phyloP scores from a whole-genome alignment of 2,888 invertebrate genomes.

The Crossocerus cetratus region DNA sequence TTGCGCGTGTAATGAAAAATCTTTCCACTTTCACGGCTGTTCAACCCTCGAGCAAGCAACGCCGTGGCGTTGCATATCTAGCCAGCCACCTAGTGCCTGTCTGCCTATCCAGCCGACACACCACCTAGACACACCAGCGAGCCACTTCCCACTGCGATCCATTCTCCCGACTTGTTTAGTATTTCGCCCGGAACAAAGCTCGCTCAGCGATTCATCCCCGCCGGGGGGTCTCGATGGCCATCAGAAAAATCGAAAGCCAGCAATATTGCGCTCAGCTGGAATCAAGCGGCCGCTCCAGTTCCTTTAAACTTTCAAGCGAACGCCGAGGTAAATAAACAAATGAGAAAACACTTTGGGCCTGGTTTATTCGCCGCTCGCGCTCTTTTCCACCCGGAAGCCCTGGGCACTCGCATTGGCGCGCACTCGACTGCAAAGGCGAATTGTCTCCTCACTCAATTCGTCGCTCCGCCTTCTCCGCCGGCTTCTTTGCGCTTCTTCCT shows the following conservation, averaged over 20 bases:
- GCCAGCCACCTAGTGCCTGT: background rate
- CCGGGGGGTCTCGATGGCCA: background rate
- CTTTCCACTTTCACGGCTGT: constrained; percentile 22
- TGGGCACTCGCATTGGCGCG: constrained; percentile 5
- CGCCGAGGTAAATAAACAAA: too few relatives aligned
- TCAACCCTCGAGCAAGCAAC: constrained; percentile 27
- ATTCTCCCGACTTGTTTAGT: background rate
- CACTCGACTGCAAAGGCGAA: background rate
- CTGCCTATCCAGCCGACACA: too few relatives aligned
- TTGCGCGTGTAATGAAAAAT: constrained; percentile 44
- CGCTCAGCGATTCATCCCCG: background rate
- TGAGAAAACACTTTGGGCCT: too few relatives aligned
- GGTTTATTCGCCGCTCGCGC: too few relatives aligned
- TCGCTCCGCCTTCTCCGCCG: too few relatives aligned
- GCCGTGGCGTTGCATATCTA: constrained; percentile 13
- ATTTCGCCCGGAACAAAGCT: background rate
- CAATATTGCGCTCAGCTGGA: too few relatives aligned
- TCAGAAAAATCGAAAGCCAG: too few relatives aligned
- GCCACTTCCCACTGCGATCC: too few relatives aligned
- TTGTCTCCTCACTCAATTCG: constrained; percentile 4
- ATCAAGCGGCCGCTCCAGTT: too few relatives aligned
- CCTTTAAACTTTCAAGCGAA: too few relatives aligned
- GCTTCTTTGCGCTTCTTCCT: background rate
- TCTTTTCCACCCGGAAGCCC: background rate
- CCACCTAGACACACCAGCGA: too few relatives aligned